These are phyloP conservation scores for Bettongia penicillata DNA, from an alignment of 2,113 vertebrate species.

Conservation along the genomic window DNA sequence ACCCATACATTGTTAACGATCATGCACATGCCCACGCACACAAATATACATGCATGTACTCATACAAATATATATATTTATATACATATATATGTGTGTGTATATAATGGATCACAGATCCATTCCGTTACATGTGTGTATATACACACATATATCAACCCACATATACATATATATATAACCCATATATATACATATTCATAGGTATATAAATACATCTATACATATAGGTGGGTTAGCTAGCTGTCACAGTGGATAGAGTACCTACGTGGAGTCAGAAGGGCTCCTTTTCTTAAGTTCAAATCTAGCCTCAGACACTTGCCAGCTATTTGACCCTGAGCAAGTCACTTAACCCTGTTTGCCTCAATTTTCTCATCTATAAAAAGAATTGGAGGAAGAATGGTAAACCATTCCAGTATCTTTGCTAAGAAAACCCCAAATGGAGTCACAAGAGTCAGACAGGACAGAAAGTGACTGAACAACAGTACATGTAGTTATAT, in stretches of 20 bases:
- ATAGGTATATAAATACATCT: neutral
- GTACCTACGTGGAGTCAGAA: neutral
- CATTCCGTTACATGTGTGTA: neutral
- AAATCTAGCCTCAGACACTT: neutral
- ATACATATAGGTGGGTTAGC: neutral
- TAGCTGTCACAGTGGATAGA: neutral
- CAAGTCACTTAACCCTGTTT: neutral
- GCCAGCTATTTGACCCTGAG: neutral
- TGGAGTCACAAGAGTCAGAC: neutral
- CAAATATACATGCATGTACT: no score
- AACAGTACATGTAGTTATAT: neutral
- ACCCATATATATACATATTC: neutral
- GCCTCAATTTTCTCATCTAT: neutral
- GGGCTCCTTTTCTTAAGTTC: neutral
- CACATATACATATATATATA: neutral
- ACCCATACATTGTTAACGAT: neutral
- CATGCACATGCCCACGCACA: no score
- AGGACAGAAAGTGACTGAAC: neutral
- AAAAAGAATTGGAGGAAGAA: neutral
- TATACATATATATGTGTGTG: neutral
- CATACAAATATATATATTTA: no score
- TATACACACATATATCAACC: no score
- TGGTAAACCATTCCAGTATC: neutral
- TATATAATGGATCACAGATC: neutral
- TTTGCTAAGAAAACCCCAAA: neutral